Evolutionary conservation across 2,113 vertebrate species (phyloP), one percentile per base, ranked within the genome.

Genomic region (Potamarius usumacintae): DNA sequence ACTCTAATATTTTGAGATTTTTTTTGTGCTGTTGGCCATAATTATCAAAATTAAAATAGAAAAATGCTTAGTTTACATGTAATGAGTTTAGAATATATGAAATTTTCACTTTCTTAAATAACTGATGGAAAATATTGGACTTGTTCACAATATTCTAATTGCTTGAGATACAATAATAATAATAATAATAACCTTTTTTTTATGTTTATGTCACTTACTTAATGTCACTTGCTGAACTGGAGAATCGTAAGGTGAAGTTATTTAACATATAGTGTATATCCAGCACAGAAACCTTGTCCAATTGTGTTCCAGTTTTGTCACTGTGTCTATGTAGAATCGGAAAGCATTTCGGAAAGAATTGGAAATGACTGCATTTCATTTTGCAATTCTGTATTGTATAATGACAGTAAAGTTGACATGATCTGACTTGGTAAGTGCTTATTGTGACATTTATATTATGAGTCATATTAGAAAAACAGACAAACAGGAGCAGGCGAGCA

Each of bases 381-480:
- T 30, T 25, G 34, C 11, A 50, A n/a, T 82, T 82, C 34, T 25
- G 2, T 25, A 82, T 82, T 82, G 30, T n/a, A 82, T 48, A 65
- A 50, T 20, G 34, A 82, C 34, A 65, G 81, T 42, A 78, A 84
- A 83, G 74, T 69, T 85, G 69, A 82, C 81, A 60, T 53, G 58
- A 52, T 12, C 42, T 25, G 72, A 27, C 77, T 77, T 98, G 97
- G 98, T 99, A 97, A 99, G 96, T 97, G 97, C 97, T 96, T 97
- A 96, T 95, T 98, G 95, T 97, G 97, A 98, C 97, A 97, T 96
- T 97, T 97, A 97, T 97, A 97, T 97, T 96, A 97, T 96, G 95
- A 96, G 96, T 96, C 96, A 95, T 94, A 95, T 96, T 96, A 96
- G 52, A 91, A 93, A 94, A 94, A 96, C 95, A 96, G 96, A 95